Conservation (phyloP, 2,113 vertebrate genomes). For the Microcebus lehilahytsara region DNA sequence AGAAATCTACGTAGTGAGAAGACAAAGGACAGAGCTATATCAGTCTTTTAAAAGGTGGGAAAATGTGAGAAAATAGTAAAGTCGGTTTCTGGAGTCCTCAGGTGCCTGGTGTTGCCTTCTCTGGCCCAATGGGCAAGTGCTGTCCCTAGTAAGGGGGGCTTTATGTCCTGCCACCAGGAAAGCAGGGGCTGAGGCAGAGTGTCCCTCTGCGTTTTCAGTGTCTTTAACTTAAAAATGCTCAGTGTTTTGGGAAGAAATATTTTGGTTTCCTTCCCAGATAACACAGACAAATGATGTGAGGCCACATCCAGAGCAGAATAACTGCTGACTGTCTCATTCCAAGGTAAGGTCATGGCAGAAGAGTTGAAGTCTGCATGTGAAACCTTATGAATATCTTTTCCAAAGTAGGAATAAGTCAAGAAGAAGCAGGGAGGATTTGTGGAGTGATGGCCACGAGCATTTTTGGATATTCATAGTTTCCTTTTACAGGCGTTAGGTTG, state of each 20-base stretch:
- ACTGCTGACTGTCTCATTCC: neutral
- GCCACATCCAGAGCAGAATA: neutral
- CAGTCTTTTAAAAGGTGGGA: neutral
- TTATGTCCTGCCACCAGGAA: neutral
- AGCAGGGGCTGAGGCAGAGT: neutral
- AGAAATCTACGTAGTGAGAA: neutral
- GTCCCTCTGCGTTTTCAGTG: neutral
- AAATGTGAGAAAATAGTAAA: neutral
- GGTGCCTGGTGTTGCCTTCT: neutral
- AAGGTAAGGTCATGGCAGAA: neutral
- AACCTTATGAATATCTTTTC: neutral
- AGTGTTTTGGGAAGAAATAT: neutral
- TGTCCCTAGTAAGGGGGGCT: neutral
- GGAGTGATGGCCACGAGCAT: neutral
- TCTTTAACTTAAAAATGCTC: neutral
- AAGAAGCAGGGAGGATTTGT: neutral
- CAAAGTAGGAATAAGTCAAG: neutral
- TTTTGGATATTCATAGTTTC: neutral
- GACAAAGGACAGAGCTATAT: neutral
- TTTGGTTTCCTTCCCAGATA: neutral
- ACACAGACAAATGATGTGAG: neutral
- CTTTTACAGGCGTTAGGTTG: neutral
- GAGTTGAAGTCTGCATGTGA: neutral
- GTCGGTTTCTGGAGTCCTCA: neutral
- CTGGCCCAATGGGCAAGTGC: neutral